phyloP scores from a whole-genome alignment of 2,888 invertebrate species.

The Apodemia mormo region DNA sequence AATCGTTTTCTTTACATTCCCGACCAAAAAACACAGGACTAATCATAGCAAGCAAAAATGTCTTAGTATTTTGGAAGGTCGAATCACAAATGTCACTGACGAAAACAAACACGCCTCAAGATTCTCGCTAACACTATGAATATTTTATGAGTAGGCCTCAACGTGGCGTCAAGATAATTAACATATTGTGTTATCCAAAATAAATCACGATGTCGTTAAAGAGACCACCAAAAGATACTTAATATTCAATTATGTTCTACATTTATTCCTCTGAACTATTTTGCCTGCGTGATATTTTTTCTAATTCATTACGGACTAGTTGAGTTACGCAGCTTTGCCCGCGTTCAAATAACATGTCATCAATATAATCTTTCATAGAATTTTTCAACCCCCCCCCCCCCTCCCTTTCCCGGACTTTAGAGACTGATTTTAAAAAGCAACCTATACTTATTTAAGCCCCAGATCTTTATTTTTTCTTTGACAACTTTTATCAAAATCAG shows the following conservation, averaged over 20 bases:
- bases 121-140: constrained; percentile 2
- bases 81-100: not conserved
- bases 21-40: not conserved
- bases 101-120: constrained; percentile 7
- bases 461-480: no score
- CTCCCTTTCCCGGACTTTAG: no score
- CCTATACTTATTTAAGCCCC: no score
- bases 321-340: no score
- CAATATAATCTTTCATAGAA: no score
- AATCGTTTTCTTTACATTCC: no score
- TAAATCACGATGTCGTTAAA: not conserved
- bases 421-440: no score
- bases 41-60: not conserved
- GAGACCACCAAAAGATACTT: not conserved
- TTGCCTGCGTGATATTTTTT: no score
- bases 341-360: no score
- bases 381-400: no score
- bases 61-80: not conserved
- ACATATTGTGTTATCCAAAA: constrained; percentile 8
- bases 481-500: no score
- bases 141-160: constrained; percentile 10
- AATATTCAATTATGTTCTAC: not conserved
- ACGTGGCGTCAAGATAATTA: not conserved
- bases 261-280: not conserved
- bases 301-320: no score